Base-by-base conservation (phyloP, 1,140 invertebrate species). In the Drosophila prosaltans region DNA sequence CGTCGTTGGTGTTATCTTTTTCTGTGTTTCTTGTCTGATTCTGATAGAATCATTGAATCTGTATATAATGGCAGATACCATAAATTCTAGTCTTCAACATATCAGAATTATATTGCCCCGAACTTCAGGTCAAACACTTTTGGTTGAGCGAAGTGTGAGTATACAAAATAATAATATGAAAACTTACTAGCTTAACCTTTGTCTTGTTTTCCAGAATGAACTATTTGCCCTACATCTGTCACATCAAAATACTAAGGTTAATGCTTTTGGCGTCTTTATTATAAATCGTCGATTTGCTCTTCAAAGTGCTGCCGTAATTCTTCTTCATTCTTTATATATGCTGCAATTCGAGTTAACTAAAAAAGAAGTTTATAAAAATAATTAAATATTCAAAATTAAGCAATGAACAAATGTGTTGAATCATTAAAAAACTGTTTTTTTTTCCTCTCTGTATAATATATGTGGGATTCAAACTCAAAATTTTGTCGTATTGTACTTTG, bases 121-220 rank as follows among this genome's bases (percentile, higher is more conserved):
- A 10, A 32, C 65, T 2, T 11, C 16, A 3, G 32, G 5, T 1
- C 55, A 45, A 7, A 28, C 8, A 0, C n/a, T 9, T 36, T 8
- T 36, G 4, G 40, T 77, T 24, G 78, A 84, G 0, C 67, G 69
- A 39, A 73, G 36, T 26, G 81, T 83, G n/a, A 74, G 81, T 77
- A 26, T 51, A 7, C 0, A 5, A 9, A 10, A 6, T 0, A 0
- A 11, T 4, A 6, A 36, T 30, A 2, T 6, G 0, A 21, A 48
- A 48, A 1, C n/a, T 10, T n/a, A 1, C 7, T 5, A 7, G 0
- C 8, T 16, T 2, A 9, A 2, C 2, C 4, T 6, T 1, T n/a
- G n/a, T 7, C 1, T 32, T 30, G 0, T 8, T 6, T 71, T 54
- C 0, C 48, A 83, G 81, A 43, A 63, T 8, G 69, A 80, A 8